These are phyloP conservation scores for Phenacoccus solenopsis DNA, from an alignment of 1,140 invertebrate species.

Conservation along the genomic window DNA sequence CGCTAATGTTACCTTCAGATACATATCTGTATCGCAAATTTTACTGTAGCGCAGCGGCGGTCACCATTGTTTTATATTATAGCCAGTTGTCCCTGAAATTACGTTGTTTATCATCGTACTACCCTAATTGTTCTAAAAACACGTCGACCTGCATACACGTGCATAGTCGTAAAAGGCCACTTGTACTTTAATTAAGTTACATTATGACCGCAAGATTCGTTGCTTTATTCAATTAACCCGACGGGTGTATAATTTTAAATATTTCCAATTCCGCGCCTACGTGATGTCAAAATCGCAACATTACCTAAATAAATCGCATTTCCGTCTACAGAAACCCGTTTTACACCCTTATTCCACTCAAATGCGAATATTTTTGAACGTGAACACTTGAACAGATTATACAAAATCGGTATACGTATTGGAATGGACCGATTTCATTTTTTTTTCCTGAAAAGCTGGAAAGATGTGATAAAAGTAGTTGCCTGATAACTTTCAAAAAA, in stretches of 20 bases:
- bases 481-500: too few species aligned
- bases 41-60: slow-evolving; percentile 4
- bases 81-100: slow-evolving; percentile 17
- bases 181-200: slow-evolving; percentile 14
- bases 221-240: slow-evolving; percentile 1
- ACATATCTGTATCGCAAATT: slow-evolving; percentile 18
- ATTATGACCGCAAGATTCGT: not conserved
- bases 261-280: not conserved
- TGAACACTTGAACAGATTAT: too few species aligned
- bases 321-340: too few species aligned
- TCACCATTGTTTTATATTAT: slow-evolving; percentile 17
- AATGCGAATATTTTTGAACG: too few species aligned
- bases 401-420: too few species aligned
- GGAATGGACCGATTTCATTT: too few species aligned
- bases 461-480: too few species aligned
- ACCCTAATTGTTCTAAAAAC: slow-evolving; percentile 14
- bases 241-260: not conserved
- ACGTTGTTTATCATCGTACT: slow-evolving; percentile 14
- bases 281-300: not conserved
- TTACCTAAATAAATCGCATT: too few species aligned
- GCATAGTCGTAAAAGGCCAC: not conserved
- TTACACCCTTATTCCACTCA: too few species aligned
- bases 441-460: too few species aligned
- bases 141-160: slow-evolving; percentile 12
- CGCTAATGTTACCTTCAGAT: slow-evolving; percentile 11